Evolutionary conservation across 1,140 invertebrate species (phyloP).

Genomic region (Scylla paramamosain): DNA sequence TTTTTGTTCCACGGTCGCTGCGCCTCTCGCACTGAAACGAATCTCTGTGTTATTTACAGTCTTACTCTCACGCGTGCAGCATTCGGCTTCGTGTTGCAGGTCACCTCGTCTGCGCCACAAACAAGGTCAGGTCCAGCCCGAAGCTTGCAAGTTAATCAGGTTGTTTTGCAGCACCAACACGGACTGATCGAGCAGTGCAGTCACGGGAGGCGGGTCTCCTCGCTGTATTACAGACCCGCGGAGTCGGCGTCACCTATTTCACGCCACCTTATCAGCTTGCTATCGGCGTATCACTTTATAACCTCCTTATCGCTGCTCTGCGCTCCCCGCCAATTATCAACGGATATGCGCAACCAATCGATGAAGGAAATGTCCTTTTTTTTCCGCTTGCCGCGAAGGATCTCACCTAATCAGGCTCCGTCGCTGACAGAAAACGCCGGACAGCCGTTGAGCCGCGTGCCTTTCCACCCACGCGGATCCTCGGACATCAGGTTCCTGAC

Average conservation of each 20-base stretch:
- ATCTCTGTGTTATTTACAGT: not conserved
- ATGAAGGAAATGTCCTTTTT: slow-evolving; percentile 25
- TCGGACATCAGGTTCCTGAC: slow-evolving; percentile 9
- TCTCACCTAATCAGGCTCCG: not conserved
- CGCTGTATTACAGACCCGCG: not conserved
- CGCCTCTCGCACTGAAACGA: not conserved
- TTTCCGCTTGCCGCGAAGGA: not conserved
- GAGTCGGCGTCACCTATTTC: slow-evolving; percentile 25
- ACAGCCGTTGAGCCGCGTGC: not conserved
- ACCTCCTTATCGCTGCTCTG: not conserved
- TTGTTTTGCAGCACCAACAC: not conserved
- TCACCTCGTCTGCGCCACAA: not conserved
- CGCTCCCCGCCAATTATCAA: not conserved
- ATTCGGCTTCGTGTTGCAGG: not conserved
- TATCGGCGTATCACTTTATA: slow-evolving; percentile 43
- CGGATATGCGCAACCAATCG: not conserved
- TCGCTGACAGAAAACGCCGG: not conserved
- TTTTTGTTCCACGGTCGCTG: not conserved
- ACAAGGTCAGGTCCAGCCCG: not conserved
- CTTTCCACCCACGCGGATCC: not conserved
- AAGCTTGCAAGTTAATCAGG: not conserved
- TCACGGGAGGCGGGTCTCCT: not conserved
- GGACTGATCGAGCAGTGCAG: not conserved
- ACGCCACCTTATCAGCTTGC: slow-evolving; percentile 31
- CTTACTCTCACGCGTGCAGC: not conserved